Evolutionary conservation across 2,888 invertebrate species (phyloP).

Genomic region (Bellardia bayeri): DNA sequence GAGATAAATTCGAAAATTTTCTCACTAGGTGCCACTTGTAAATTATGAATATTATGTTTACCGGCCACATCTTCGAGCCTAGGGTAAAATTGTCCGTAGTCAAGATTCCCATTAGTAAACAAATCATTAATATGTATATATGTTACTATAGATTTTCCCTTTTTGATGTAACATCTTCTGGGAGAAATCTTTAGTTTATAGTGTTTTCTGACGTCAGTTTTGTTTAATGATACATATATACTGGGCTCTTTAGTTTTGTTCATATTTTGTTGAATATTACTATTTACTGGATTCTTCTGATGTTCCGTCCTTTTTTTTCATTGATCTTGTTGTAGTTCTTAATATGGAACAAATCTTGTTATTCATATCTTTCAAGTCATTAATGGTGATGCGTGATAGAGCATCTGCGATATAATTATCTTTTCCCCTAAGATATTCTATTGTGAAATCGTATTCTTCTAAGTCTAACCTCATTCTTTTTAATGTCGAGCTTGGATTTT

Average conservation of each 20-base stretch:
- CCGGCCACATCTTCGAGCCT: neutral
- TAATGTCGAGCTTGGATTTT: too few species aligned
- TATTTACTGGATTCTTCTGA: neutral
- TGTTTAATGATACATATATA: too few species aligned
- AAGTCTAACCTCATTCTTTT: too few species aligned
- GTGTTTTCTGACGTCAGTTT: neutral
- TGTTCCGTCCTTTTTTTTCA: neutral
- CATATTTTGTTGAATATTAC: neutral
- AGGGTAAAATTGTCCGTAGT: slow-evolving; percentile 6
- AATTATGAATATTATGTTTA: too few species aligned
- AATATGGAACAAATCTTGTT: too few species aligned
- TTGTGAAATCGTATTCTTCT: too few species aligned
- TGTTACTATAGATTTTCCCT: slow-evolving; percentile 8
- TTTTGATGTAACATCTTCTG: neutral
- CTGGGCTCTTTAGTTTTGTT: neutral
- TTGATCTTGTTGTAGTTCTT: neutral
- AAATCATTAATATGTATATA: neutral
- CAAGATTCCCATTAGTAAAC: slow-evolving; percentile 5
- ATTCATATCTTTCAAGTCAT: too few species aligned
- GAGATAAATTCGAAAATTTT: slow-evolving; percentile 3
- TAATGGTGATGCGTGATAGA: too few species aligned
- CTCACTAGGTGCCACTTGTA: too few species aligned
- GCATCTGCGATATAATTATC: neutral
- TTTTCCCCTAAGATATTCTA: neutral
- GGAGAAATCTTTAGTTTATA: neutral